Percentiles rank a stretch among this genome's conserved stretches.
Conservation (phyloP, 2,113 vertebrate genomes). For the Triplophysa rosa region DNA sequence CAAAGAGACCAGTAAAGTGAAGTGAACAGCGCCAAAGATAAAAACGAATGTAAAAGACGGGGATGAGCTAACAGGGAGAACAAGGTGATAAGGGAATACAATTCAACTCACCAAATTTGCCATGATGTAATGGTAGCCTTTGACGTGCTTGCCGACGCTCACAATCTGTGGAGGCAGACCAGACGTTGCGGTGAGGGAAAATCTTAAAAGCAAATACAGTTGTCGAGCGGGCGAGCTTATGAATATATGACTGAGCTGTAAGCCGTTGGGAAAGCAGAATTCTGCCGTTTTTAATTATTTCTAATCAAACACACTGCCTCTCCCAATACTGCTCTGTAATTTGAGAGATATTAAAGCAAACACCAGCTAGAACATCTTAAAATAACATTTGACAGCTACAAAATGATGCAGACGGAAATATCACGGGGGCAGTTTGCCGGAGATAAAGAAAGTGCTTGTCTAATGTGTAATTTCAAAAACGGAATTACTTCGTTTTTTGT, state of each 20-base stretch:
- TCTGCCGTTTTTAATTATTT: constrained; percentile 47
- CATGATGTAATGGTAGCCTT: constrained; percentile 99
- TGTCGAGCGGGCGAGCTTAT: constrained; percentile 24
- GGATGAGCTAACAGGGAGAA: background rate
- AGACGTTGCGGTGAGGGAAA: constrained; percentile 25
- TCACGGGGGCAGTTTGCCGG: constrained; percentile 49
- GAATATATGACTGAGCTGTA: constrained; percentile 11
- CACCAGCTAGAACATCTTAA: constrained; percentile 43
- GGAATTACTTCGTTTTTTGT: background rate
- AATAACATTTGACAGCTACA: constrained; percentile 20
- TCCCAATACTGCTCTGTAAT: constrained; percentile 23
- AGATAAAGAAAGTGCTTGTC: constrained; percentile 1
- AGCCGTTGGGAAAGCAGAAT: constrained; percentile 27
- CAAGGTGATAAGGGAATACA: constrained; percentile 33
- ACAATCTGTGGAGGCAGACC: constrained; percentile 81
- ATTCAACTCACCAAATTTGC: constrained; percentile 88
- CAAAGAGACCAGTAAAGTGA: background rate
- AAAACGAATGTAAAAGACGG: background rate
- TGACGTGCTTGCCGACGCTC: constrained; percentile 96
- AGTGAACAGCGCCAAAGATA: background rate
- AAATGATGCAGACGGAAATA: constrained; percentile 35
- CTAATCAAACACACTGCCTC: constrained; percentile 34
- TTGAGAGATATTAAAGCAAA: constrained; percentile 38
- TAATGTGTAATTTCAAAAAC: background rate
- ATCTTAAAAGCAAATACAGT: constrained; percentile 31